phyloP scores from a whole-genome alignment of 2,113 vertebrate genomes.

The Peromyscus leucopus region DNA sequence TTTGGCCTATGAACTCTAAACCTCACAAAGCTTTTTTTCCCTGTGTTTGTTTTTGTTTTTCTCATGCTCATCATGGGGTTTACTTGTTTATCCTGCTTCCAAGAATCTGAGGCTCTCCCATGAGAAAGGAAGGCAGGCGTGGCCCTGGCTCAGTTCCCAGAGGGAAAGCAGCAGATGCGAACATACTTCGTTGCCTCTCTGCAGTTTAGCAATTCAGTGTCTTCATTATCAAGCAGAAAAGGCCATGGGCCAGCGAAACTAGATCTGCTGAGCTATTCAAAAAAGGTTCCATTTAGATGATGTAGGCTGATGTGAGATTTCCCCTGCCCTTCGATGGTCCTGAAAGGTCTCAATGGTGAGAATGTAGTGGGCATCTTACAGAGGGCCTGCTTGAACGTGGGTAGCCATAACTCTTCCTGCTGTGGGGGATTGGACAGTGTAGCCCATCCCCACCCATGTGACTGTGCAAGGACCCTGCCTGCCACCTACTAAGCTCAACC shows the following conservation, averaged over 20 bases:
- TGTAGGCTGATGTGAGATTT: conserved; percentile 71
- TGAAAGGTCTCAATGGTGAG: conserved; percentile 21
- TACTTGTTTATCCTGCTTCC: conserved; percentile 10
- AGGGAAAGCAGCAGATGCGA: background rate
- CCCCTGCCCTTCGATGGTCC: conserved; percentile 28
- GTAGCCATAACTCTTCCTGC: conserved; percentile 11
- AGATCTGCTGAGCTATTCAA: conserved; percentile 67
- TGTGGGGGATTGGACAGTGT: conserved; percentile 45
- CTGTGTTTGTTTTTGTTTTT: background rate
- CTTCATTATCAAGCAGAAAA: conserved; percentile 73
- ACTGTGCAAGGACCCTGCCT: background rate
- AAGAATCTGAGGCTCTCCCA: background rate
- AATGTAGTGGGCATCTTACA: conserved; percentile 48
- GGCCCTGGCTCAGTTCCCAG: background rate
- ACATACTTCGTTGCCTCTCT: background rate
- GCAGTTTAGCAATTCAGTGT: background rate
- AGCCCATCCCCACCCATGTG: conserved; percentile 3
- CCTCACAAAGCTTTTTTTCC: background rate
- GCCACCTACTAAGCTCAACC: conserved; percentile 10
- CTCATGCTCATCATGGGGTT: background rate
- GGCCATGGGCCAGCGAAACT: background rate
- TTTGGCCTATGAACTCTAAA: background rate
- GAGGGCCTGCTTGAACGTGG: conserved; percentile 10
- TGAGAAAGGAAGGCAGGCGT: background rate
- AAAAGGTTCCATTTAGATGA: conserved; percentile 72